Evolutionary conservation across 1,140 invertebrate genomes (phyloP).

Genomic region (Saxidomus purpurata): DNA sequence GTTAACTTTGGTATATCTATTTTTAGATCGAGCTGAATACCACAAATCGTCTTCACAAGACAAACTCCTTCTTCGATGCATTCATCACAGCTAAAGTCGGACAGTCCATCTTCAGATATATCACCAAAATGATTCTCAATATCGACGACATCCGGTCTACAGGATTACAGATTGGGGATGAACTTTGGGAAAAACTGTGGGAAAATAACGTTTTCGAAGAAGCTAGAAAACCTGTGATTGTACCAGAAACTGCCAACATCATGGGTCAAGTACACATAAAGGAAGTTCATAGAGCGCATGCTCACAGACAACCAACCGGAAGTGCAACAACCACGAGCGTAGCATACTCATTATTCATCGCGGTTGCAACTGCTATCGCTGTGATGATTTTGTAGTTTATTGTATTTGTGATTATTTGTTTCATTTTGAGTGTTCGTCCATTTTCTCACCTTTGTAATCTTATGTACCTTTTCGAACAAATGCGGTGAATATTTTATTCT

Average conservation of each 20-base stretch:
- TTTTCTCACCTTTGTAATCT: too few species aligned
- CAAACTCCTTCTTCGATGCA: slow-evolving; percentile 50
- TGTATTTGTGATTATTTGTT: too few species aligned
- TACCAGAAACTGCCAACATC: slow-evolving; percentile 3
- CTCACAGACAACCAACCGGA: slow-evolving; percentile 17
- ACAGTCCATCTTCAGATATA: slow-evolving; percentile 48
- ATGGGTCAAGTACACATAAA: slow-evolving; percentile 49
- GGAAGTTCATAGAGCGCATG: slow-evolving; percentile 51
- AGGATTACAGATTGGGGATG: slow-evolving; percentile 55
- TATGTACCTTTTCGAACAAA: too few species aligned
- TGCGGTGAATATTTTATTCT: too few species aligned
- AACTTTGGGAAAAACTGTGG: slow-evolving; percentile 62
- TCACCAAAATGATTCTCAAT: slow-evolving; percentile 58
- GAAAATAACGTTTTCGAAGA: slow-evolving; percentile 47
- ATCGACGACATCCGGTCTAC: slow-evolving; percentile 47
- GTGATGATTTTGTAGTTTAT: neutral
- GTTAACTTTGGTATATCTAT: slow-evolving; percentile 6
- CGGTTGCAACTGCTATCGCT: neutral
- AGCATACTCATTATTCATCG: neutral
- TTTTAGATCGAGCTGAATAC: slow-evolving; percentile 55
- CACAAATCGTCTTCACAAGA: slow-evolving; percentile 51
- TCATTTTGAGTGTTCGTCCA: too few species aligned
- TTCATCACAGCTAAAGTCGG: slow-evolving; percentile 63
- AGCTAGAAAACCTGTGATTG: slow-evolving; percentile 23
- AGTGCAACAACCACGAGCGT: neutral